A percentile compares a stretch with the other conserved stretches of the same genome.
phyloP scores from a whole-genome alignment of 1,140 invertebrate species.

The Holcopasites calliopsidis region DNA sequence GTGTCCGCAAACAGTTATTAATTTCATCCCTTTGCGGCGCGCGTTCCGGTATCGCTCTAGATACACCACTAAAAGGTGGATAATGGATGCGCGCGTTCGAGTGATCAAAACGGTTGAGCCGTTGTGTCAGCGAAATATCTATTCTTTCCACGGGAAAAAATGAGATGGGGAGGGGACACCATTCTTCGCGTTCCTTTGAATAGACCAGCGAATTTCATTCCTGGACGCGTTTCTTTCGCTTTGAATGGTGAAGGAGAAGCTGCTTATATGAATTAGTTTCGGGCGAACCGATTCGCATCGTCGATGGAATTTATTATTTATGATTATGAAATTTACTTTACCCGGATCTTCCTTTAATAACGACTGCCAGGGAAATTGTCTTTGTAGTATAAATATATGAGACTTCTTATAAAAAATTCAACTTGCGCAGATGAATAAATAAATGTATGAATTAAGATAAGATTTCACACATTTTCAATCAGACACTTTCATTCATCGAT shows the following conservation, averaged over 20 bases:
- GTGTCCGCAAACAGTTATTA: constrained; percentile 65
- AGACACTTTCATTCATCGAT: too few species aligned
- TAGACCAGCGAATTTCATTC: neutral
- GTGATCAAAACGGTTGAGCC: constrained; percentile 44
- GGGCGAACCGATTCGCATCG: neutral
- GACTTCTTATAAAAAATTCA: too few species aligned
- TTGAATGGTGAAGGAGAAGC: neutral
- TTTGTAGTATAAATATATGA: too few species aligned
- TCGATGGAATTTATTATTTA: neutral
- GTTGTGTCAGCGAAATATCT: constrained; percentile 44
- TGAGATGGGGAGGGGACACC: neutral
- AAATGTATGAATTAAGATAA: too few species aligned
- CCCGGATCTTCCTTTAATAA: too few species aligned
- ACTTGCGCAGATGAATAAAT: too few species aligned
- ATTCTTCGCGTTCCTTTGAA: neutral
- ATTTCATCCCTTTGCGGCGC: constrained; percentile 55
- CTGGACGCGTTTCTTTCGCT: neutral
- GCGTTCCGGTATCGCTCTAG: constrained; percentile 13
- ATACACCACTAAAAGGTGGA: constrained; percentile 49
- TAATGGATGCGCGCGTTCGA: constrained; percentile 56
- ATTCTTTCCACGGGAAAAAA: neutral
- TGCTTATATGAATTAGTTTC: constrained; percentile 4
- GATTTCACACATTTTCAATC: too few species aligned
- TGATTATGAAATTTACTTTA: neutral
- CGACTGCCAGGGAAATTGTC: too few species aligned